Base-by-base conservation (phyloP, 2,888 invertebrate genomes). In the Dromius quadrimaculatus region DNA sequence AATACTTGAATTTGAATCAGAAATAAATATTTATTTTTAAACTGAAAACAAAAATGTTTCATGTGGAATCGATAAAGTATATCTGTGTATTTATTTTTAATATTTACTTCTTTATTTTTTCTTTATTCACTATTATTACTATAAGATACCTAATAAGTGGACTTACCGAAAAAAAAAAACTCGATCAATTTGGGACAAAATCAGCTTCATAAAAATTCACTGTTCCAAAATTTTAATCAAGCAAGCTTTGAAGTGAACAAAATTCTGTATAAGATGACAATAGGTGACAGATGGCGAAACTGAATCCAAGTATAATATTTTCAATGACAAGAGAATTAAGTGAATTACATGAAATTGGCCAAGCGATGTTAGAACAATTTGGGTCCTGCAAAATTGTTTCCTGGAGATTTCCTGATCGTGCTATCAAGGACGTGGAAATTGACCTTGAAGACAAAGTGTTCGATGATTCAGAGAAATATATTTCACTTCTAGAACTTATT, bases 261-360 rank as follows among this genome's bases (percentile, higher is more conserved):
- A 41, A 41, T 17, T 15, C 13, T 23, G 20, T 20, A 22, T 47
- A 32, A 45, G 19, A 34, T 64, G 64, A 64, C 64, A 64, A 34
- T 47, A 32, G 13, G 22, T 65, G 65, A 65, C 54, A 65, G 20
- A 73, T 73, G 73, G 73, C 72, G 65, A 69, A 71, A 71, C 32
- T 65, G 28, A 74, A 66, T 28, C 72, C 65, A 63, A 72, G 32
- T 28, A 38, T 73, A 23, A 22, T 74, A 32, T 36, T 71, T 65
- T 72, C 74, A 70, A 41, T 74, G 57, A 65, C 57, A 32, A 72
- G 71, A 65, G 74, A 74, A 63, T 54, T 74, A 68, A 50, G 64
- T 34, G 65, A 61, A 22, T 32, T 74, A 28, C 70, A 72, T 9
- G 45, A 32, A 6, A 68, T 72, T 13, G 70, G 61, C 23, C n/a